Evolutionary conservation across 2,113 vertebrate species (phyloP), one percentile per base, ranked within the genome.

Genomic region (Neolamprologus caudopunctatus): DNA sequence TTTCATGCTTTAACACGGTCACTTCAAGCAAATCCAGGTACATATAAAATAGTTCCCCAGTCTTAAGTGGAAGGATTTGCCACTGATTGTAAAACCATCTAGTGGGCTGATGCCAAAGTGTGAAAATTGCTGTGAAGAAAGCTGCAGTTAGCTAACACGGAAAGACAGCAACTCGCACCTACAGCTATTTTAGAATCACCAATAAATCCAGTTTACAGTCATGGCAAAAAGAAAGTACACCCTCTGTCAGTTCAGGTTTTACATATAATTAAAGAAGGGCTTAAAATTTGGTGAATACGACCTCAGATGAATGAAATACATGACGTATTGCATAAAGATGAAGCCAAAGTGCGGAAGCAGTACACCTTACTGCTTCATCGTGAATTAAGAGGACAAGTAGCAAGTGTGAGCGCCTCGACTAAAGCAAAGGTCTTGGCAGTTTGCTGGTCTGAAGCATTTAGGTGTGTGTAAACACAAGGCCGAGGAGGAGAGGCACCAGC

Each of bases 181-280:
- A 47, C 0, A 8, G 4, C 42, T 0, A 11, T 10, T 17, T 75
- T 75, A 19, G 42, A 75, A 47, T 75, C 1, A 0, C 14, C 40
- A 3, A 45, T 45, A 45, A 73, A 73, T 26, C 42, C 24, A 75
- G 0, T 9, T 28, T 47, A 16, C n/a, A 71, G 37, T 16, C 37
- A 10, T 45, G 37, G 13, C n/a, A 4, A 71, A 45, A 71, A 71
- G 11, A 26, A 45, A 45, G 66, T 45, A 2, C n/a, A 42, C 12
- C n/a, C 5, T 42, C 66, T 71, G 68, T 45, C 21, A 45, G 8
- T 45, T 73, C 13, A 17, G 21, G 13, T 26, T 73, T 17, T 26
- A 45, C 21, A 17, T 73, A 26, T 26, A 71, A 42, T 71, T 42
- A 71, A 42, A 71, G 66, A 14, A 71, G 12, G 12, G 5, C n/a